phyloP scores from a whole-genome alignment of 1,140 invertebrate genomes.

The Pseudomyrmex cubaensis region DNA sequence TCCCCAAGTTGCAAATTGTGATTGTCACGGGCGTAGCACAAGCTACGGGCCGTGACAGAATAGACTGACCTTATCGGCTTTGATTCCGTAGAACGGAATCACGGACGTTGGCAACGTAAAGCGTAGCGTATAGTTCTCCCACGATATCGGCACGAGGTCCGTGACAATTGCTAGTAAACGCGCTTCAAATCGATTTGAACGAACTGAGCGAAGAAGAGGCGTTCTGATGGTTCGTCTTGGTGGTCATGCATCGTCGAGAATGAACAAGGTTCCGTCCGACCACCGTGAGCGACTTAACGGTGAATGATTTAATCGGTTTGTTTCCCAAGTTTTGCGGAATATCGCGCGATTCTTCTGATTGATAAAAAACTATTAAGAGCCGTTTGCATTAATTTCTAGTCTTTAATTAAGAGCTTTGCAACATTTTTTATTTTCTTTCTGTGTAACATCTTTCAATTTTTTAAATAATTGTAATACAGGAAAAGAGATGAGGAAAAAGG shows the following conservation, averaged over 20 bases:
- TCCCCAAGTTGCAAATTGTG: background rate
- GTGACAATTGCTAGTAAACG: slow-evolving; percentile 76
- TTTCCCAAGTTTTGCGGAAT: background rate
- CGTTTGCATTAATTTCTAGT: background rate
- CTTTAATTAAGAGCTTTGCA: background rate
- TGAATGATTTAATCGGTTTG: slow-evolving; percentile 44
- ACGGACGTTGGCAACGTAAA: slow-evolving; percentile 63
- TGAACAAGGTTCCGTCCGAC: slow-evolving; percentile 44
- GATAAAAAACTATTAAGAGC: background rate
- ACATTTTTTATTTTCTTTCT: too few relatives aligned
- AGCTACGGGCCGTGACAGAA: slow-evolving; percentile 52
- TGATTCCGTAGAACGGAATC: slow-evolving; percentile 67
- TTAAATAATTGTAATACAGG: background rate
- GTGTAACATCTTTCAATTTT: background rate
- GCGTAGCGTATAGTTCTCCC: slow-evolving; percentile 74
- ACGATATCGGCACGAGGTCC: slow-evolving; percentile 79
- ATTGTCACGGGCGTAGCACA: slow-evolving; percentile 56
- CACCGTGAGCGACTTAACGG: background rate
- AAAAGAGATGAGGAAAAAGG: background rate
- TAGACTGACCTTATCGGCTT: slow-evolving; percentile 20
- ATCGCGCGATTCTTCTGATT: background rate
- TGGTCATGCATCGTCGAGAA: slow-evolving; percentile 72
- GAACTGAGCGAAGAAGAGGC: slow-evolving; percentile 71
- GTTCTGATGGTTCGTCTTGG: slow-evolving; percentile 75
- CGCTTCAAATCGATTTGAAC: slow-evolving; percentile 75